Base-by-base conservation (phyloP, 1,140 invertebrate species). In the Sinonovacula constricta region DNA sequence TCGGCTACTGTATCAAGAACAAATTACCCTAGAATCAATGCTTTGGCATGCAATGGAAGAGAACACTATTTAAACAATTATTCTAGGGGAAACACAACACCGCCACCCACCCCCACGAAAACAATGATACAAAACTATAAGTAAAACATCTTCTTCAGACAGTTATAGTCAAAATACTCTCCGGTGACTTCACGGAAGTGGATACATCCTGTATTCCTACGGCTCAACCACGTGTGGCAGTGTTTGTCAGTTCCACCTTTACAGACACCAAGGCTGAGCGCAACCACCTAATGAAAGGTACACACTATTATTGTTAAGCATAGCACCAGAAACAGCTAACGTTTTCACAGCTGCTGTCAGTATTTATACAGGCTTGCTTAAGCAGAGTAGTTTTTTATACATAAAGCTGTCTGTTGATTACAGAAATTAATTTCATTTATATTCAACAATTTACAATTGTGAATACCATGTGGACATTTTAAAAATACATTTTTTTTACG, bases 281-380 rank as follows among this genome's bases (percentile, higher is more conserved):
- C 54, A 75, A 75, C 24, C 72, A 75, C 7, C 49, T 75, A 2
- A 75, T 75, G 72, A 75, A 75, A 75, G 72, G 72, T 75, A 66
- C 24, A 45, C n/a, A n/a, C n/a, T n/a, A n/a, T n/a, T n/a, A n/a
- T n/a, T n/a, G n/a, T n/a, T n/a, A n/a, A n/a, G n/a, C n/a, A n/a
- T n/a, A n/a, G n/a, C n/a, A n/a, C n/a, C n/a, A n/a, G n/a, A n/a
- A n/a, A n/a, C n/a, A n/a, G n/a, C n/a, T n/a, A n/a, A n/a, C n/a
- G n/a, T n/a, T n/a, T n/a, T n/a, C n/a, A n/a, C n/a, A n/a, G n/a
- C n/a, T n/a, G n/a, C n/a, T n/a, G n/a, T n/a, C n/a, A n/a, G n/a
- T n/a, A n/a, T n/a, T n/a, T n/a, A n/a, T n/a, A n/a, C n/a, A n/a
- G n/a, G n/a, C n/a, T n/a, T n/a, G n/a, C n/a, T n/a, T n/a, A n/a